Evolutionary conservation across 1,140 invertebrate species (phyloP).

Genomic region (Cepaea nemoralis): DNA sequence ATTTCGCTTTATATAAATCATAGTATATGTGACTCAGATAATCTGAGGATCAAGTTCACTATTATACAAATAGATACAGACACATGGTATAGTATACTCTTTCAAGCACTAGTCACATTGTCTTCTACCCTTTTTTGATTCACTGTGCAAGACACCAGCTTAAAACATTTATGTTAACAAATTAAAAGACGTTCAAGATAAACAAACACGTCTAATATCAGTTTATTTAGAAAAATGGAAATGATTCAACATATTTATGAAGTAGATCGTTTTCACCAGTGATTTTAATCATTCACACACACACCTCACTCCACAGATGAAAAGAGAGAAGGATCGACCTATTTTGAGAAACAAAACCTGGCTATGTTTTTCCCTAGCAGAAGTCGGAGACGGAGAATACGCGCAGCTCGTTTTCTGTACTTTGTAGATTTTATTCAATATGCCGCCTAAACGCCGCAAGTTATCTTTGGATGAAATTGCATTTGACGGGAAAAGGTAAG

Average conservation of each 20-base stretch:
- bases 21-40: no score
- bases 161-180: no score
- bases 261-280: no score
- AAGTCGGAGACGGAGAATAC: neutral
- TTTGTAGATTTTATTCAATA: neutral
- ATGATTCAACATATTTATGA: neutral
- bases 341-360: neutral
- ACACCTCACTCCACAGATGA: no score
- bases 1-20: no score
- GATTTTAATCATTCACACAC: no score
- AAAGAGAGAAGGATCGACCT: neutral
- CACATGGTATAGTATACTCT: no score
- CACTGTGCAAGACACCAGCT: no score
- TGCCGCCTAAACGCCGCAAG: slow-evolving; percentile 7
- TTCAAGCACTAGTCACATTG: no score
- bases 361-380: neutral
- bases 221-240: neutral
- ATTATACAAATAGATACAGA: no score
- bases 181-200: neutral
- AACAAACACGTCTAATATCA: neutral
- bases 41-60: no score
- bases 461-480: neutral
- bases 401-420: neutral
- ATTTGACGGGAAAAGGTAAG: neutral
- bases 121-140: no score